These are phyloP conservation scores for Daktulosphaira vitifoliae DNA, from an alignment of 1,140 invertebrate genomes.

Conservation along the genomic window DNA sequence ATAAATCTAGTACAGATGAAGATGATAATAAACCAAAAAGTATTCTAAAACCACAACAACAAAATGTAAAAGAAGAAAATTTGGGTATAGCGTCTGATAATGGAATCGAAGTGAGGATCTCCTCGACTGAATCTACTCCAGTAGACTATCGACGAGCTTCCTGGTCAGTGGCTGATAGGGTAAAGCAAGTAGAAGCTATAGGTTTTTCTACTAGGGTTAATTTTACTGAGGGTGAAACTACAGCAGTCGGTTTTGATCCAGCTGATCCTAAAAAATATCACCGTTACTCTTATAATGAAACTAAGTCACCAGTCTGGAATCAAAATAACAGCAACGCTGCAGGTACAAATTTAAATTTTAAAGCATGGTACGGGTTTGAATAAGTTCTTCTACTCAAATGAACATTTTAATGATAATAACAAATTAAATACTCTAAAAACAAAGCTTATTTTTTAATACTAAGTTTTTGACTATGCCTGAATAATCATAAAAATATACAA, in stretches of 20 bases:
- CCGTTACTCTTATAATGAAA: constrained; percentile 3
- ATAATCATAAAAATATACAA: too few relatives aligned
- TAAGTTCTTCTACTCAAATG: too few relatives aligned
- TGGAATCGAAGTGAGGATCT: constrained; percentile 37
- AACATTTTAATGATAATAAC: too few relatives aligned
- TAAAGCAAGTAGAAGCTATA: constrained; percentile 43
- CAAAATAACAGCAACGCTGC: constrained; percentile 5
- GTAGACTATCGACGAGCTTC: constrained; percentile 40
- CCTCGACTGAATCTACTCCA: constrained; percentile 35
- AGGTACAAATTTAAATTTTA: neutral
- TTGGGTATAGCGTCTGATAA: constrained; percentile 37
- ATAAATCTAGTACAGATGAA: neutral
- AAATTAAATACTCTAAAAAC: too few relatives aligned
- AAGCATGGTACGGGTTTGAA: neutral
- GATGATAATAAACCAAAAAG: neutral
- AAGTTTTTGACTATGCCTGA: too few relatives aligned
- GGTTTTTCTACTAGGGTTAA: constrained; percentile 53
- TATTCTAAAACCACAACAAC: constrained; percentile 19
- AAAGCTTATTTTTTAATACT: too few relatives aligned
- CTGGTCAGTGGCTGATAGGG: constrained; percentile 47
- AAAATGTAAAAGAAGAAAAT: neutral
- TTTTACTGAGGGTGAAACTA: constrained; percentile 45
- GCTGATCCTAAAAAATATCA: neutral
- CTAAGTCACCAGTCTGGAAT: constrained; percentile 20
- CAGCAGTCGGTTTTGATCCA: constrained; percentile 40